Evolutionary conservation across 2,797 vertebrate genomes (phyloP), one percentile per base, ranked within the genome.

Genomic region (Gymnoscopelus microlampas): DNA sequence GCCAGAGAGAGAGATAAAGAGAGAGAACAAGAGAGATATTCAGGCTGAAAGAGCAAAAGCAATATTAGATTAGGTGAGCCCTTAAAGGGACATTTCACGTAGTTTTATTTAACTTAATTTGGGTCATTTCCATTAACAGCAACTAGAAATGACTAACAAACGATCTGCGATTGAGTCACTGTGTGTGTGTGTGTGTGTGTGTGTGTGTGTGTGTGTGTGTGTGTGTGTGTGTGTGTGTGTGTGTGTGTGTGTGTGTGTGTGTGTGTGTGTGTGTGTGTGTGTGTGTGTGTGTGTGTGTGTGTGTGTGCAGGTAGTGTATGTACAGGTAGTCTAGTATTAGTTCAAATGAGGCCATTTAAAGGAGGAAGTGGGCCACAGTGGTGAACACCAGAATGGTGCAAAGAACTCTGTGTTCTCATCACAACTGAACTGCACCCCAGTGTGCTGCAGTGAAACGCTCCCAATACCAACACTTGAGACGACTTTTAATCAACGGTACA

Each of bases 31-130:
- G 23, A 7, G 24, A 51, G 32, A 35, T 35, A 44, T 44, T 44
- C 39, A 44, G 39, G 39, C 39, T 44, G 39, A 44, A 44, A 44
- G 39, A 10, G 39, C 8, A 8, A 10, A 35, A 14, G 49, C 49
- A 29, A 4, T 1, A 10, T 67, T 53, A 63, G 14, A 67, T 73
- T 19, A 49, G 4, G n/a, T n/a, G 2, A 66, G 60, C 19, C 15
- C 53, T 54, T 60, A 70, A 73, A 69, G 53, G 57, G 24, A 71
- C 26, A 32, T 24, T 66, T 19, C 7, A 23, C 71, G 13, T 60
- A 13, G 63, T 61, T 69, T 61, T 39, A 53, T 58, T 53, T 44
- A 50, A 74, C 32, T 66, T 61, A 0, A 70, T 82, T 75, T 23
- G 5, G 5, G 13, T 53, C 1, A 60, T 55, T 70, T 72, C 50